Conservation (phyloP, 2,113 vertebrate genomes). For the Calonectris borealis region DNA sequence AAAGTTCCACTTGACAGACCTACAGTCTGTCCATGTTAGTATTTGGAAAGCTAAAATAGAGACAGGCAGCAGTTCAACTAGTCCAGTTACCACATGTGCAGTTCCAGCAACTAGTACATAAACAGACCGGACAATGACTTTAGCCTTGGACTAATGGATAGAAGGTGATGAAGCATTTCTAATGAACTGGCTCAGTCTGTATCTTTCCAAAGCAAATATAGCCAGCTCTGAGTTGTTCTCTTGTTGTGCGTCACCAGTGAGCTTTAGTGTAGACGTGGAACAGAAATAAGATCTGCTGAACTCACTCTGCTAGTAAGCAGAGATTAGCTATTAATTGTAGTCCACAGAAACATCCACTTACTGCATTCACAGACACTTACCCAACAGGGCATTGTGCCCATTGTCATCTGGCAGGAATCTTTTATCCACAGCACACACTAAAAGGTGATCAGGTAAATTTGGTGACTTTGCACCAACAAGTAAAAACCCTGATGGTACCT, state of each 20-base stretch:
- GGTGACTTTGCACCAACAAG: constrained; percentile 91
- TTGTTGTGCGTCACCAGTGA: neutral
- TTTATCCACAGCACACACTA: constrained; percentile 93
- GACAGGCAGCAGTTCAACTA: neutral
- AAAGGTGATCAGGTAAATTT: constrained; percentile 84
- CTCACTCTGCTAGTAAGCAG: neutral
- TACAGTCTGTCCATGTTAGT: neutral
- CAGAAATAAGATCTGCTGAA: neutral
- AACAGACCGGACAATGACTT: neutral
- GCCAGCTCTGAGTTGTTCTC: neutral
- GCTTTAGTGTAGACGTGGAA: neutral
- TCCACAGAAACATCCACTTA: neutral
- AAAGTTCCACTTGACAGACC: neutral
- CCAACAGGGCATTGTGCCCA: constrained; percentile 89
- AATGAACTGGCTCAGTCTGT: neutral
- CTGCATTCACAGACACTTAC: constrained; percentile 71
- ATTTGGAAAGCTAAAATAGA: neutral
- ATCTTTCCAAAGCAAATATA: neutral
- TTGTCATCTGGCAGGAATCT: constrained; percentile 93
- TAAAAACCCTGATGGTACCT: constrained; percentile 87
- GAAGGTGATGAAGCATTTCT: neutral
- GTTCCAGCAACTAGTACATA: neutral
- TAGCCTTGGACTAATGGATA: neutral
- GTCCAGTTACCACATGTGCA: neutral
- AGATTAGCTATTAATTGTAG: neutral